phyloP scores from a whole-genome alignment of 2,797 vertebrate species.

The Holocentrus rufus region DNA sequence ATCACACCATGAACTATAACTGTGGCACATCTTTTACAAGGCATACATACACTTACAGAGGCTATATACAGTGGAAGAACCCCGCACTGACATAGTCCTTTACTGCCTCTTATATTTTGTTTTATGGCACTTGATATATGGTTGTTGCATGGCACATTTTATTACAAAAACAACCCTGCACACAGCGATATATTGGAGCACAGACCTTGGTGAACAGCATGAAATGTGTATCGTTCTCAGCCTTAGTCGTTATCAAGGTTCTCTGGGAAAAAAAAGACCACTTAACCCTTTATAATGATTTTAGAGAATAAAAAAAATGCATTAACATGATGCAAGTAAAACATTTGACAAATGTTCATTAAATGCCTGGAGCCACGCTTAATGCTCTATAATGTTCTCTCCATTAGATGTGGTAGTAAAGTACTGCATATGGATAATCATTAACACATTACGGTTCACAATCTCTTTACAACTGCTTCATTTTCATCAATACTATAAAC shows the following conservation, averaged over 20 bases:
- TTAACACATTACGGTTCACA: slow-evolving; percentile 58
- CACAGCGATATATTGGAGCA: slow-evolving; percentile 27
- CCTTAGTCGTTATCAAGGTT: slow-evolving; percentile 39
- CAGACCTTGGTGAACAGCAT: slow-evolving; percentile 28
- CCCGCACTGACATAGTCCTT: slow-evolving; percentile 39
- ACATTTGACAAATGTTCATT: slow-evolving; percentile 14
- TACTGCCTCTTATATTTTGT: slow-evolving; percentile 55
- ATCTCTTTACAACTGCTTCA: slow-evolving; percentile 31
- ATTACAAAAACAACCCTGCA: slow-evolving; percentile 51
- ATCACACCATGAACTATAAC: slow-evolving; percentile 56
- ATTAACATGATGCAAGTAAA: slow-evolving; percentile 54
- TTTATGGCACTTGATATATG: slow-evolving; percentile 70
- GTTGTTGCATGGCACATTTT: slow-evolving; percentile 52
- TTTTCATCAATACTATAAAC: slow-evolving; percentile 43
- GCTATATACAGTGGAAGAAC: slow-evolving; percentile 60
- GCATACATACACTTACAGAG: slow-evolving; percentile 28
- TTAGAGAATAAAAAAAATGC: slow-evolving; percentile 57
- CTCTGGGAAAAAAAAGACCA: slow-evolving; percentile 39
- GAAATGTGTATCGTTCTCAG: slow-evolving; percentile 23
- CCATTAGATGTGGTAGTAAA: slow-evolving; percentile 40
- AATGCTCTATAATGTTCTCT: slow-evolving; percentile 41
- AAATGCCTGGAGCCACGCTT: slow-evolving; percentile 44
- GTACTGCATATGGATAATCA: slow-evolving; percentile 50
- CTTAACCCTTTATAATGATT: slow-evolving; percentile 37
- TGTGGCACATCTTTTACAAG: slow-evolving; percentile 48